Base-by-base conservation (phyloP, 2,888 invertebrate species). In the Nemotelus nigrinus region DNA sequence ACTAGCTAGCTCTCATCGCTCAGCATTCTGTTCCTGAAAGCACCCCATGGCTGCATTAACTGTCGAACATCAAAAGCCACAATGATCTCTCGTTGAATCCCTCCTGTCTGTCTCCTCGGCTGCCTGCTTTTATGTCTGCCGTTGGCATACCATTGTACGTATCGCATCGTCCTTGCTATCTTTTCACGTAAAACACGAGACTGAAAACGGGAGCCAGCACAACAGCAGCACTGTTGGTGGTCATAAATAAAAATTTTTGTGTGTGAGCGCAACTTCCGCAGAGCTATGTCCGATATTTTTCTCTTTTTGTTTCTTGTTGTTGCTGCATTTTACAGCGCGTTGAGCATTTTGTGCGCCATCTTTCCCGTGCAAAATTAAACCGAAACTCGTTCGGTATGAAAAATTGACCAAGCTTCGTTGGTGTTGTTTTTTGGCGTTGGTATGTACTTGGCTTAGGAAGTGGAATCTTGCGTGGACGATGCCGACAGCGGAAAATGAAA, bases 161-260 rank as follows among this genome's bases (percentile, higher is more conserved):
- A n/a, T 39, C 67, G 25, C 67, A 41, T 7, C 4, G 10, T 65
- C 10, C 65, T 65, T 53, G 70, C 41, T 8, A 63, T 41, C 63
- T 63, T 63, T 39, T 53, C 8, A 6, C 43, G 63, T 5, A 10
- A 43, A n/a, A 48, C 50, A 45, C 6, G 43, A 7, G 8, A 43
- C 64, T 44, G 39, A 43, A 63, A 3, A 45, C 65, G 50, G 47
- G 67, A 70, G 41, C 70, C 53, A 50, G 53, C 25, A 25, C 25
- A 25, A 25, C 25, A 25, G 25, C 53, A 55, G 70, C 74, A 74
- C 60, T 50, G 44, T 41, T 74, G 63, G 70, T 39, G 48, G 50
- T 50, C 74, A 63, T 74, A 74, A 74, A 74, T 74, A 74, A 74
- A 74, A 74, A 74, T 74, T 74, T 60, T 74, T 74, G 74, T 74